Evolutionary conservation across 2,888 invertebrate species (phyloP), one percentile per base, ranked within the genome.

Genomic region (Tholera decimalis): DNA sequence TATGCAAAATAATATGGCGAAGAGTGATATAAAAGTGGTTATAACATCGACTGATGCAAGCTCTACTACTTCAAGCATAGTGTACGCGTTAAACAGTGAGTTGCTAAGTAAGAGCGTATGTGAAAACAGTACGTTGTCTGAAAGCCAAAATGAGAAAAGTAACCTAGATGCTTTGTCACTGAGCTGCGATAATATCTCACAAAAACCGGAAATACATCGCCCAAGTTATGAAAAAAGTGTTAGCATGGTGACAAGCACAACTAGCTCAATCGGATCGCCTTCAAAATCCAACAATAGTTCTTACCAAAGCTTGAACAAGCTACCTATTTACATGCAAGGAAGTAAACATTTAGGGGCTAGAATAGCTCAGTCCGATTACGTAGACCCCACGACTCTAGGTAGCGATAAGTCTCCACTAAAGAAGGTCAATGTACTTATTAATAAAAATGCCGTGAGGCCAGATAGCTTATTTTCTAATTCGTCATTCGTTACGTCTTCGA

Each of bases 321-420:
- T 96, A 26, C 96, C 96, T 18, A 94, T 97, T 67, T 97, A 97
- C 85, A 97, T 97, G 86, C 98, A 97, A 90, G 98, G 98, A 13
- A 98, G 98, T 79, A 97, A 98, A 77, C 96, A 97, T 67, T 96
- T 98, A 77, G 98, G 98, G 0, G 98, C 98, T 43, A 97, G 98
- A 74, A 98, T 99, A 87, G 98, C 98, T 0, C 97, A 98, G 79
- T 97, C 98, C 0, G 98, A 98, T 87, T 98, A 98, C 83, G 98
- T 97, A 0, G 98, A 98, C 88, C 98, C 98, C 0, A 96, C 97
- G 54, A 97, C 97, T 20, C 92, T 98, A 22, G 96, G 96, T 44
- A 89, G 77, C 43, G 93, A 94, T 65, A 93, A 90, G 79, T 92
- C 95, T 6, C 91, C 94, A 13, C 83, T 91, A 46, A 95, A 92